Evolutionary conservation across 1,140 invertebrate species (phyloP).

Genomic region (Pogonus chalceus): DNA sequence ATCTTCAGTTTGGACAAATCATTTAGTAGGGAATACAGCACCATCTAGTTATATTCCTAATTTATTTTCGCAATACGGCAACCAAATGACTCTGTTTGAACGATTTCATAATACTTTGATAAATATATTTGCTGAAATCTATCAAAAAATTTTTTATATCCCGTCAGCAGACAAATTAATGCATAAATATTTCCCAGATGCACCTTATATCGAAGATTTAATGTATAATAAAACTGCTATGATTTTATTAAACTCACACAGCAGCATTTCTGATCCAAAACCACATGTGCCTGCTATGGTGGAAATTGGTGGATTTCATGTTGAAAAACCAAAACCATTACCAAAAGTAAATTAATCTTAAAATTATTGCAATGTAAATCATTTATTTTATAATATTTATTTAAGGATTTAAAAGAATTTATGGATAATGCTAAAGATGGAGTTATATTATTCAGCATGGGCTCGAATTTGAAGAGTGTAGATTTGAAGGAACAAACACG

Average conservation of each 20-base stretch:
- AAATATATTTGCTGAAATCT: slow-evolving; percentile 11
- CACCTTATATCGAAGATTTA: slow-evolving; percentile 39
- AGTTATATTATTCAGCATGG: slow-evolving; percentile 46
- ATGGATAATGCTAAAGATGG: slow-evolving; percentile 37
- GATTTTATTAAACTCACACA: slow-evolving; percentile 46
- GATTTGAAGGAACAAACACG: slow-evolving; percentile 21
- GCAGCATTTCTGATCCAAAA: slow-evolving; percentile 39
- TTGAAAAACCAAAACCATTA: slow-evolving; percentile 32
- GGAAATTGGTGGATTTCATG: slow-evolving; percentile 43
- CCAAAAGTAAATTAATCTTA: slow-evolving; percentile 20
- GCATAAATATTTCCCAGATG: slow-evolving; percentile 31
- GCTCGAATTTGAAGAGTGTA: slow-evolving; percentile 33
- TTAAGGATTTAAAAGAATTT: slow-evolving; percentile 35
- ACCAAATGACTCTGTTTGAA: slow-evolving; percentile 37
- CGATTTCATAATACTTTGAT: slow-evolving; percentile 31
- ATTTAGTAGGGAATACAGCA: slow-evolving; percentile 31
- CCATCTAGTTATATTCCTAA: slow-evolving; percentile 32
- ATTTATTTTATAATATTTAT: no score
- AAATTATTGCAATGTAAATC: no score
- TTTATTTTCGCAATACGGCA: slow-evolving; percentile 23
- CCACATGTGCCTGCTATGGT: slow-evolving; percentile 44
- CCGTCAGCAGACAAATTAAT: slow-evolving; percentile 32
- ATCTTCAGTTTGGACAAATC: slow-evolving; percentile 15
- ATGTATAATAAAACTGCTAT: slow-evolving; percentile 38
- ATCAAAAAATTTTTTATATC: slow-evolving; percentile 15